These are phyloP conservation scores for Neuroscelio doddi DNA, from an alignment of 2,888 invertebrate genomes.

Conservation along the genomic window DNA sequence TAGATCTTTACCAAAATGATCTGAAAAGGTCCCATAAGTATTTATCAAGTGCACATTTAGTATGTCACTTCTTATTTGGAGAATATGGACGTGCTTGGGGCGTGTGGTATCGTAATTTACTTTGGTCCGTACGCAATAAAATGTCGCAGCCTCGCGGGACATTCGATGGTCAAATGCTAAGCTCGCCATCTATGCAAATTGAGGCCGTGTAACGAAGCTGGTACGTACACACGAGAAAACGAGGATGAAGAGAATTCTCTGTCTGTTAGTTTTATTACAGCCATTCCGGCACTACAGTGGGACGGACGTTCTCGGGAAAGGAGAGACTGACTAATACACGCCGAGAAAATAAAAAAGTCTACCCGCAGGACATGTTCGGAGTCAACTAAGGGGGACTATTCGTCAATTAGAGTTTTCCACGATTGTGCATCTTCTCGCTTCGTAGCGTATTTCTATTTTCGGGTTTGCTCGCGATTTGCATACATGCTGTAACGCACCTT, in stretches of 20 bases:
- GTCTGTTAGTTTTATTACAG: not conserved
- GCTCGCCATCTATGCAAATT: constrained; percentile 36
- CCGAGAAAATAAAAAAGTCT: no score
- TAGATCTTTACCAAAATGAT: no score
- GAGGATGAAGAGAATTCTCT: not conserved
- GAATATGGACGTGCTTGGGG: constrained; percentile 11
- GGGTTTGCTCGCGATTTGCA: no score
- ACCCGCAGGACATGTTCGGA: no score
- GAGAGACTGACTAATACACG: no score
- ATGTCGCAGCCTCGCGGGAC: constrained; percentile 28
- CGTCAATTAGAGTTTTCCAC: no score
- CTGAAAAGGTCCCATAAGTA: no score
- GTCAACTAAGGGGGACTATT: no score
- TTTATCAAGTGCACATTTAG: not conserved
- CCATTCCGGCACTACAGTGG: no score
- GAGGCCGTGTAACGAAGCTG: constrained; percentile 30
- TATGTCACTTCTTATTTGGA: not conserved
- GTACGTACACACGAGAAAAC: constrained; percentile 20
- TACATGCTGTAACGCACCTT: no score
- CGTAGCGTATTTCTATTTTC: no score
- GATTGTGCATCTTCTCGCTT: no score
- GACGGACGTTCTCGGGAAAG: not conserved
- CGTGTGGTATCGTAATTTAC: constrained; percentile 25
- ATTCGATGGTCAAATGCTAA: constrained; percentile 24
- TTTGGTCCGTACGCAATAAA: constrained; percentile 23